Evolutionary conservation across 2,797 vertebrate species (phyloP), one percentile per base, ranked within the genome.

Genomic region (Aphelocoma californica): DNA sequence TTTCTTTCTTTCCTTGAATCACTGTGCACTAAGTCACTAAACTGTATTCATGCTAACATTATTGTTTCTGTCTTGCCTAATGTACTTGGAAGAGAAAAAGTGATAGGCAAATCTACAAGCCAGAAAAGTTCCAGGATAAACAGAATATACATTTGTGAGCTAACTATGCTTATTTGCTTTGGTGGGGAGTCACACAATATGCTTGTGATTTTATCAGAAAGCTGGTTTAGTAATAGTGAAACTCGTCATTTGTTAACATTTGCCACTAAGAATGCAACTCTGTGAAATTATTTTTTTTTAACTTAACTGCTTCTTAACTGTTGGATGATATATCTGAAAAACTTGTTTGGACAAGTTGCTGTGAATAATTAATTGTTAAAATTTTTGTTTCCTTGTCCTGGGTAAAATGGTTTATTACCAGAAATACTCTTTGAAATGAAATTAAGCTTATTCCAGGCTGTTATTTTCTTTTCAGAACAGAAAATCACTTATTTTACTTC

Each of bases 11-110:
- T 67, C 20, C 36, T 89, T 67, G 50, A 91, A 67, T 86, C 67
- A 77, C 74, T 75, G 18, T 66, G 77, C 44, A 23, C 73, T 65
- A 67, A 77, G 64, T 87, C 86, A 73, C 90, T 77, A 23, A 90
- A 42, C 38, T 77, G 64, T 92, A 36, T 72, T 67, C 86, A 45
- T 19, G 21, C 88, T 96, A 88, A 72, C 50, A 26, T 84, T 85
- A 67, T 67, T 87, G 44, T 87, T 96, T 94, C 44, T 88, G 64
- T 93, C 78, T 87, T 90, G 72, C 67, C 61, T 95, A n/a, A 71
- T 85, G 47, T 93, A 44, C 36, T 78, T 54, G 3, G 82, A 65
- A 24, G 60, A 50, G 58, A 81, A 95, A 69, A 86, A 78, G 26
- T 1, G 3, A 25, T 60, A 91, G 82, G 74, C 18, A 79, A 73